A percentile compares a stretch with the other conserved stretches of the same genome.
Conservation (phyloP, 2,113 vertebrate genomes). For the Noturus placidus region DNA sequence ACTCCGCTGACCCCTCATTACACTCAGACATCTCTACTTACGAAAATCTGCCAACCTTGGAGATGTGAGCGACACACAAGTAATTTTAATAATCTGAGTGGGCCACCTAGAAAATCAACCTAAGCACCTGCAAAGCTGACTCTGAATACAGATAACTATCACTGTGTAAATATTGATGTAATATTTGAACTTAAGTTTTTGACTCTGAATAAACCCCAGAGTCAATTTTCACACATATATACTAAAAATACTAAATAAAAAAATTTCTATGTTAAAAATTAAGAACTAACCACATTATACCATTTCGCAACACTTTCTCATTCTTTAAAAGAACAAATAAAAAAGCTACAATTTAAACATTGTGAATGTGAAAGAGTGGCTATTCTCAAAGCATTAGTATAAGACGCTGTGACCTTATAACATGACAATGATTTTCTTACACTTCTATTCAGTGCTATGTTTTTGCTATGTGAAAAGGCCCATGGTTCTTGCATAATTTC, state of each 20-base stretch:
- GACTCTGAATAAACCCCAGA: neutral
- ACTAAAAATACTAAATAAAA: neutral
- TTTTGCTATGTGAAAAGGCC: constrained; percentile 25
- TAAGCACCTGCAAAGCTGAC: neutral
- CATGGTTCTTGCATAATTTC: constrained; percentile 47
- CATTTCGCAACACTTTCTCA: neutral
- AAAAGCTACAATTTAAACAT: neutral
- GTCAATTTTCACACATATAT: neutral
- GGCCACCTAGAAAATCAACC: neutral
- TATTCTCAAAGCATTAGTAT: neutral
- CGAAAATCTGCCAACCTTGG: neutral
- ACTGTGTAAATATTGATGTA: neutral
- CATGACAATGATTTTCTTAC: constrained; percentile 41
- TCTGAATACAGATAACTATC: neutral
- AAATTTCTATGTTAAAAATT: neutral
- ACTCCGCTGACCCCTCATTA: too few species aligned
- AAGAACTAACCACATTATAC: neutral
- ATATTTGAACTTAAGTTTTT: neutral
- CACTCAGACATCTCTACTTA: neutral
- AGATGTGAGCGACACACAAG: neutral
- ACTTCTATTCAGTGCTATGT: constrained; percentile 8
- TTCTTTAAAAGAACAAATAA: too few species aligned
- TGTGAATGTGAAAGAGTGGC: neutral
- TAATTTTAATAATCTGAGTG: neutral
- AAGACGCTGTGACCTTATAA: constrained; percentile 29